A percentile compares a stretch with the other conserved stretches of the same genome.
These are phyloP conservation scores for Agraylea sexmaculata DNA, from an alignment of 1,140 invertebrate genomes.

Conservation along the genomic window DNA sequence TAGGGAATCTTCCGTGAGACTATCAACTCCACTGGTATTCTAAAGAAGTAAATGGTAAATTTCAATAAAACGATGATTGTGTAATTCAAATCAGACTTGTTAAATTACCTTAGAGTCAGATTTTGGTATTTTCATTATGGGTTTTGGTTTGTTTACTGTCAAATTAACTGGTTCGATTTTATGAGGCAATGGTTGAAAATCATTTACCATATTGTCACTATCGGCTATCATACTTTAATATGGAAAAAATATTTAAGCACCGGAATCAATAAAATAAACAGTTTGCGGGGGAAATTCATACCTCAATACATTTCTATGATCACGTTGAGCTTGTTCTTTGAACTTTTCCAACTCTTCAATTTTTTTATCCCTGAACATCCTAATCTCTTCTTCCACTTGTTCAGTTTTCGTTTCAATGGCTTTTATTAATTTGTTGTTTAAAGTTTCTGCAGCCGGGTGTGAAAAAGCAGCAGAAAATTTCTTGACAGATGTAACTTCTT, in stretches of 20 bases:
- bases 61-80: no score
- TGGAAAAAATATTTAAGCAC: no score
- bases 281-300: no score
- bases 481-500: slow-evolving; percentile 25
- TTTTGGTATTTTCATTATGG: no score
- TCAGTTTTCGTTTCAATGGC: slow-evolving; percentile 32
- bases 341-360: slow-evolving; percentile 38
- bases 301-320: slow-evolving; percentile 38
- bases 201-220: no score
- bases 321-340: slow-evolving; percentile 35
- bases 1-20: slow-evolving; percentile 35
- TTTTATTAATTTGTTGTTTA: slow-evolving; percentile 30
- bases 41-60: slow-evolving; percentile 26
- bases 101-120: no score
- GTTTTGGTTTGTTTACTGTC: no score
- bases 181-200: no score
- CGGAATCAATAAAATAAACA: no score
- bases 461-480: slow-evolving; percentile 23
- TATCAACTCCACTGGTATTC: slow-evolving; percentile 26
- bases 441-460: slow-evolving; percentile 27
- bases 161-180: no score
- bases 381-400: slow-evolving; percentile 34
- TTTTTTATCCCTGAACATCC: slow-evolving; percentile 37
- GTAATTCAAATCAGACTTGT: no score
- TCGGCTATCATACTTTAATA: no score